A percentile compares a stretch with the other conserved stretches of the same genome.
These are phyloP conservation scores for Xiphophorus maculatus DNA, from an alignment of 2,113 vertebrate genomes.

Conservation along the genomic window DNA sequence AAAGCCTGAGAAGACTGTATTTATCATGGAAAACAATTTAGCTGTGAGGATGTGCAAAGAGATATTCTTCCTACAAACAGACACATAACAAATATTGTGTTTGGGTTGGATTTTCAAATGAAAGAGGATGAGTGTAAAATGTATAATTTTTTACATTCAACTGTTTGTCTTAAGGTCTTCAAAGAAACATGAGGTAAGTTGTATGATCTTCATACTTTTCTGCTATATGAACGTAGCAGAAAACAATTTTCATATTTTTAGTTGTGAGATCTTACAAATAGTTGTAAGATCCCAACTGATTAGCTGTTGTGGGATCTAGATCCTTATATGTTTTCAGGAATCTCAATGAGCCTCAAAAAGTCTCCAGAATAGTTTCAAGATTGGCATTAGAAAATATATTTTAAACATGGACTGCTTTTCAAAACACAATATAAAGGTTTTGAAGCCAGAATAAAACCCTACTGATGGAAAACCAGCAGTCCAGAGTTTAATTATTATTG, in stretches of 20 bases:
- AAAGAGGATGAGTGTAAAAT: not conserved
- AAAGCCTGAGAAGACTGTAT: not conserved
- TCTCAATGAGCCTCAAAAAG: not conserved
- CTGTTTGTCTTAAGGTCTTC: slow-evolving; percentile 18
- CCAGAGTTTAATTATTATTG: not conserved
- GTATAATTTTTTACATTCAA: not conserved
- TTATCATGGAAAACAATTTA: not conserved
- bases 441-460: not conserved
- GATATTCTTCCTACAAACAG: not conserved
- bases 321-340: not conserved
- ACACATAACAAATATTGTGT: not conserved
- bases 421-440: not conserved
- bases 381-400: not conserved
- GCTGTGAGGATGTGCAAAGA: not conserved
- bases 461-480: not conserved
- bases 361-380: no score
- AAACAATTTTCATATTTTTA: no score
- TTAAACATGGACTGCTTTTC: not conserved
- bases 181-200: slow-evolving; percentile 58
- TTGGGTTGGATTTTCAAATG: slow-evolving; percentile 4
- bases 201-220: not conserved
- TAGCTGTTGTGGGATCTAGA: no score
- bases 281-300: not conserved
- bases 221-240: no score
- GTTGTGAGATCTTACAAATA: no score